Evolutionary conservation across 2,888 invertebrate genomes (phyloP).

Genomic region (Ochropleura plecta): DNA sequence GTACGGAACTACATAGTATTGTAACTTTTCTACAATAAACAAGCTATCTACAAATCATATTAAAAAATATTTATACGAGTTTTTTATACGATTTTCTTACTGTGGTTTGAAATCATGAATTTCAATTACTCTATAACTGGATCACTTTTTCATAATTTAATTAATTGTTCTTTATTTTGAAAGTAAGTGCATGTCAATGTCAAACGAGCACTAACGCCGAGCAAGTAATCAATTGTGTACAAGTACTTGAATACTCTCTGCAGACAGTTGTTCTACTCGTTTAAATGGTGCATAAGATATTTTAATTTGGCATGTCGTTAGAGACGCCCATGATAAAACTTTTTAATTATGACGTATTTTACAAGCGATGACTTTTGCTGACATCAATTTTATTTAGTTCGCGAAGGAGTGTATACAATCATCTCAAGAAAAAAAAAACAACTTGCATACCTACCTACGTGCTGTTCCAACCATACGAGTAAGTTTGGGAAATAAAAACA

Average conservation of each 20-base stretch:
- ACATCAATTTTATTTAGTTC: constrained; percentile 16
- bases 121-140: too few relatives aligned
- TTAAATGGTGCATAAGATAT: constrained; percentile 65
- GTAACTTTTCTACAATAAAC: too few relatives aligned
- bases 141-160: too few relatives aligned
- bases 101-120: too few relatives aligned
- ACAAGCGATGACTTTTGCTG: constrained; percentile 17
- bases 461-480: constrained; percentile 43
- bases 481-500: constrained; percentile 45
- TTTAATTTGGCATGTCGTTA: constrained; percentile 56
- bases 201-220: constrained; percentile 43
- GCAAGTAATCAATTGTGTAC: constrained; percentile 58
- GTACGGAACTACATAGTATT: neutral
- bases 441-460: constrained; percentile 44
- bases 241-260: constrained; percentile 44
- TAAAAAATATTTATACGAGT: too few relatives aligned
- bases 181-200: constrained; percentile 22
- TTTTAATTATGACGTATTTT: constrained; percentile 30
- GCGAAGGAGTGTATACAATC: constrained; percentile 5
- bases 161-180: constrained; percentile 25
- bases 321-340: constrained; percentile 41
- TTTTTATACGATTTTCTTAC: too few relatives aligned
- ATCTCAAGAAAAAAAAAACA: constrained; percentile 41
- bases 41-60: too few relatives aligned
- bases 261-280: constrained; percentile 32